A percentile compares a stretch with the other conserved stretches of the same genome.
Conservation (phyloP, 2,888 invertebrate genomes). For the Unio delphinus region DNA sequence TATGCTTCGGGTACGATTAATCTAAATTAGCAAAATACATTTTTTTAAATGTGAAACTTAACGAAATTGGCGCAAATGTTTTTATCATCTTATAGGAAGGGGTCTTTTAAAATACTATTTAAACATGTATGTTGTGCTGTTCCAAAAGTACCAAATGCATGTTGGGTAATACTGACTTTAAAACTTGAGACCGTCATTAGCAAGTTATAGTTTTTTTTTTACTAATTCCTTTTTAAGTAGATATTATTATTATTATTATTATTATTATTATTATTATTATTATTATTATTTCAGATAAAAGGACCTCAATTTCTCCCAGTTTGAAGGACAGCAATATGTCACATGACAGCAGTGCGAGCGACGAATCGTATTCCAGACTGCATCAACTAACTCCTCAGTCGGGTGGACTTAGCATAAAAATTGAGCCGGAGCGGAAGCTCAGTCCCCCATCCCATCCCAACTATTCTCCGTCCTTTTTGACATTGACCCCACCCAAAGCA, state of each 20-base stretch:
- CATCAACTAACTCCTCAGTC: conserved; percentile 32
- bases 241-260: not conserved
- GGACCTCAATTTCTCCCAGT: conserved; percentile 23
- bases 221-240: not conserved
- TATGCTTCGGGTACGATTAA: no score
- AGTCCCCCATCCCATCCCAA: conserved; percentile 3
- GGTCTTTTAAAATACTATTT: no score
- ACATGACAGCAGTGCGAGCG: conserved; percentile 13
- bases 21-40: no score
- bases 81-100: no score
- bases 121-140: no score
- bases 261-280: not conserved
- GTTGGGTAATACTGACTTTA: no score
- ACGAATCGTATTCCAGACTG: conserved; percentile 27
- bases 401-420: conserved; percentile 15
- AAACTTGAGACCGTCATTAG: no score
- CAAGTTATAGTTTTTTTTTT: not conserved
- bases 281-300: conserved; percentile 18
- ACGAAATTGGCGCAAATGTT: no score
- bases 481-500: conserved; percentile 29
- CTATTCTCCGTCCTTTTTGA: conserved; percentile 28
- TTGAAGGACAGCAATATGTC: conserved; percentile 14
- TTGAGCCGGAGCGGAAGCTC: conserved; percentile 16
- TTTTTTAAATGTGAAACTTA: no score
- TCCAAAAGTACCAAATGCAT: no score